These are phyloP conservation scores for Hippocampus abdominalis DNA, from an alignment of 2,113 vertebrate genomes.

Conservation along the genomic window DNA sequence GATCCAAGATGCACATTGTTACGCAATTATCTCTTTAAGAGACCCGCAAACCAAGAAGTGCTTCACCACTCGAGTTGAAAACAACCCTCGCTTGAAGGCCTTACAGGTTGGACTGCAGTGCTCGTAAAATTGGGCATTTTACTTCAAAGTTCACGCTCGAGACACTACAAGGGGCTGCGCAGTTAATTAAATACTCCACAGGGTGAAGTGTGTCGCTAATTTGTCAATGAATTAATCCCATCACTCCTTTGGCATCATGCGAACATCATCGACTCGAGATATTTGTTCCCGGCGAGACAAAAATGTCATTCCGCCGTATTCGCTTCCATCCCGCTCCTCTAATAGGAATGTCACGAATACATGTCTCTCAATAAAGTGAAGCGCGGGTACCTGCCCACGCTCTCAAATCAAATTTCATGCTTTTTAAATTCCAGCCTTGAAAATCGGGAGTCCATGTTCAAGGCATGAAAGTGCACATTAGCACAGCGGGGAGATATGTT, in stretches of 20 bases:
- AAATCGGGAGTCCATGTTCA: neutral
- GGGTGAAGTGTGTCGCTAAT: neutral
- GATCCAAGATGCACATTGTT: neutral
- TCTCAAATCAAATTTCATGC: conserved; percentile 12
- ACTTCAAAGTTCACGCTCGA: conserved; percentile 1
- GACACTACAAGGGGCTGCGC: neutral
- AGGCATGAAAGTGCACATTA: conserved; percentile 6
- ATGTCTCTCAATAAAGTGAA: neutral
- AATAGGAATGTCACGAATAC: conserved; percentile 1
- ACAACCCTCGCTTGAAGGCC: neutral
- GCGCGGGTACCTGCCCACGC: neutral
- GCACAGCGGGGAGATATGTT: neutral
- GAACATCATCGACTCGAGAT: neutral
- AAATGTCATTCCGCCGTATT: neutral
- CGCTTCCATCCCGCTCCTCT: neutral
- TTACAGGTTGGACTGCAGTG: neutral
- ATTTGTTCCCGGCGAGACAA: neutral
- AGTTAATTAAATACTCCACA: neutral
- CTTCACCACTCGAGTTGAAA: neutral
- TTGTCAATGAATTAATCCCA: neutral
- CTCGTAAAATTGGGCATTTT: neutral
- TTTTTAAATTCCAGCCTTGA: conserved; percentile 3
- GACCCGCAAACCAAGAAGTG: neutral
- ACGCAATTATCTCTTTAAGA: neutral
- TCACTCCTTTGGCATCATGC: neutral